phyloP scores from a whole-genome alignment of 2,113 vertebrate genomes.

The Haemorhous mexicanus region DNA sequence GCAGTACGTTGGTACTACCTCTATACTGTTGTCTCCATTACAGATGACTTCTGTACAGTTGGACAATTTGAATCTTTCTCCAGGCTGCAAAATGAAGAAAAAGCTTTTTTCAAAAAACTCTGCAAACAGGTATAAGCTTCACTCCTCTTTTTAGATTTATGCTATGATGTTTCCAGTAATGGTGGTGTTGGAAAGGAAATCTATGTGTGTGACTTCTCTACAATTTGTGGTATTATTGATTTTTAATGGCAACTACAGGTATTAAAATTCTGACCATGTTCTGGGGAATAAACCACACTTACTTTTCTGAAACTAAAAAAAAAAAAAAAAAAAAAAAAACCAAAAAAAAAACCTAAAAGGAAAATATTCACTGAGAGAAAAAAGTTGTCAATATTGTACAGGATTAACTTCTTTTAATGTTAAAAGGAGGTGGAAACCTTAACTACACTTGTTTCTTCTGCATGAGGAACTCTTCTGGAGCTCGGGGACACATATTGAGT shows the following conservation, averaged over 20 bases:
- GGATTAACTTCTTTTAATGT: rapidly evolving
- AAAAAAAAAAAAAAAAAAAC: neutral
- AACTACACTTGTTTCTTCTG: neutral
- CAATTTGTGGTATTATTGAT: neutral
- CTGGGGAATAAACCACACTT: neutral
- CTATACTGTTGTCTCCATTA: slow-evolving; percentile 78
- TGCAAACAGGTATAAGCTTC: neutral
- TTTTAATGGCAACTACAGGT: neutral
- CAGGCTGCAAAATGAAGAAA: slow-evolving; percentile 68
- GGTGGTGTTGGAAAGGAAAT: neutral
- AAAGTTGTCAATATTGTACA: neutral
- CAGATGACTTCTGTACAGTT: slow-evolving; percentile 85
- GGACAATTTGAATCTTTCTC: slow-evolving; percentile 79
- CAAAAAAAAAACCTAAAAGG: neutral
- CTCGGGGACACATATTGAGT: neutral
- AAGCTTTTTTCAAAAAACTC: neutral
- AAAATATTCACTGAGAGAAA: neutral
- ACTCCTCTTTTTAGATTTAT: neutral
- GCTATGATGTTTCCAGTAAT: neutral
- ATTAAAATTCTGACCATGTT: neutral
- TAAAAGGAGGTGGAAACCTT: neutral
- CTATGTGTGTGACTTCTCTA: neutral
- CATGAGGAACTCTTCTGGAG: neutral
- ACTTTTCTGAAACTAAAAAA: neutral
- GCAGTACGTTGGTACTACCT: slow-evolving; percentile 73